Evolutionary conservation across 2,797 vertebrate genomes (phyloP).

Genomic region (Neopelma chrysocephalum): DNA sequence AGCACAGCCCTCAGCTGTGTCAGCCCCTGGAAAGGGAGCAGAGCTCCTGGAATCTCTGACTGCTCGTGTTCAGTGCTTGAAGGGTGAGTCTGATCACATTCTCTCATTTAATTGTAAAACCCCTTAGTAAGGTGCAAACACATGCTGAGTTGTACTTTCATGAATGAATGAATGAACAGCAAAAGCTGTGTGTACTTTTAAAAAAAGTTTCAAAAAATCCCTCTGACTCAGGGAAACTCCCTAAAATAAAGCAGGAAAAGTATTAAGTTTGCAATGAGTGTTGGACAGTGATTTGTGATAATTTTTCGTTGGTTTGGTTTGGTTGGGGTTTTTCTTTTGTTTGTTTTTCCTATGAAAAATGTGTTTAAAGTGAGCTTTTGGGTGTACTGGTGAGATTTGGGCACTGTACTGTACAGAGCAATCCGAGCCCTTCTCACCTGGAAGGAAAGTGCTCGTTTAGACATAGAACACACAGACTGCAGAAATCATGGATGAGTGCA

Average conservation of each 20-base stretch:
- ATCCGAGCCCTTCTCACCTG: background rate
- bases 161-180: background rate
- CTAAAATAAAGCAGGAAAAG: background rate
- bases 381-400: background rate
- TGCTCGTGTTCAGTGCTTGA: rapidly evolving
- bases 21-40: background rate
- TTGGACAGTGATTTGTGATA: background rate
- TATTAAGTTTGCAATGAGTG: background rate
- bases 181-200: background rate
- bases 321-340: rapidly evolving
- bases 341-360: background rate
- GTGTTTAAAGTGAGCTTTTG: background rate
- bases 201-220: background rate
- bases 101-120: background rate
- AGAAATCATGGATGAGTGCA: rapidly evolving
- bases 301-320: background rate
- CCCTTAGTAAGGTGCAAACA: background rate
- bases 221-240: background rate
- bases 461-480: rapidly evolving
- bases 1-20: background rate
- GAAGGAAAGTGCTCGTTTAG: background rate
- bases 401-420: background rate
- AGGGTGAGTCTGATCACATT: background rate
- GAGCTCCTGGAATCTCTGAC: background rate
- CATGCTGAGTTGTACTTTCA: background rate